Conservation (phyloP, 2,113 vertebrate genomes). For the Tetraodon nigroviridis region DNA sequence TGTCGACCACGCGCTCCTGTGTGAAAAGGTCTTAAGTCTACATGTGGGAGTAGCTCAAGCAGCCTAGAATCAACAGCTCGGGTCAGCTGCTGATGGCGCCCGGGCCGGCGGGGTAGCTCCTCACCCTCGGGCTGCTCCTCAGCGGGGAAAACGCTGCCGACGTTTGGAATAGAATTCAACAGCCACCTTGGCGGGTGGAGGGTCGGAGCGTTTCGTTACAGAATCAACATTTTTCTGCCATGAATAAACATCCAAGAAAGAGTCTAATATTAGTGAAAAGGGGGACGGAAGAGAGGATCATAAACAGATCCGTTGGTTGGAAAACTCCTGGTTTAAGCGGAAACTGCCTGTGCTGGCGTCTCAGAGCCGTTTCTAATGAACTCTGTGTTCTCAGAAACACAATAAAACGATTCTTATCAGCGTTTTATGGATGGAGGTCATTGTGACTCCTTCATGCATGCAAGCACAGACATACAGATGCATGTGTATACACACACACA, state of each 20-base stretch:
- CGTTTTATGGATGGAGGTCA: slow-evolving; percentile 31
- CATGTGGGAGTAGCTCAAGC: slow-evolving; percentile 24
- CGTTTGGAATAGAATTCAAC: not conserved
- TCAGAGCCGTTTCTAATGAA: slow-evolving; percentile 5
- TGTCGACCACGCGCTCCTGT: slow-evolving; percentile 2
- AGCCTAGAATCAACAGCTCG: slow-evolving; percentile 30
- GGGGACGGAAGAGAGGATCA: not conserved
- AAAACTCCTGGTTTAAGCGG: too few species aligned
- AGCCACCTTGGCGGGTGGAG: not conserved
- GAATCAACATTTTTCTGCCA: too few species aligned
- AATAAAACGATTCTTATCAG: slow-evolving; percentile 46
- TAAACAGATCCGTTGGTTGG: not conserved
- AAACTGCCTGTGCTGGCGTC: too few species aligned
- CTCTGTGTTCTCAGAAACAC: slow-evolving; percentile 29
- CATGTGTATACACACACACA: not conserved
- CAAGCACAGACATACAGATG: slow-evolving; percentile 10
- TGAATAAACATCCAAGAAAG: too few species aligned
- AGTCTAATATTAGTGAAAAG: too few species aligned
- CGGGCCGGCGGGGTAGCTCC: slow-evolving; percentile 37
- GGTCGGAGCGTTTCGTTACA: too few species aligned
- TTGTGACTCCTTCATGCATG: slow-evolving; percentile 1
- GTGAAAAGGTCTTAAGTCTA: slow-evolving; percentile 14
- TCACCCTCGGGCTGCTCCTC: slow-evolving; percentile 16
- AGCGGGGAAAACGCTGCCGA: not conserved
- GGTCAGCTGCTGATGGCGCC: slow-evolving; percentile 19